Conservation (phyloP, 2,888 invertebrate genomes). For the Melolontha melolontha region DNA sequence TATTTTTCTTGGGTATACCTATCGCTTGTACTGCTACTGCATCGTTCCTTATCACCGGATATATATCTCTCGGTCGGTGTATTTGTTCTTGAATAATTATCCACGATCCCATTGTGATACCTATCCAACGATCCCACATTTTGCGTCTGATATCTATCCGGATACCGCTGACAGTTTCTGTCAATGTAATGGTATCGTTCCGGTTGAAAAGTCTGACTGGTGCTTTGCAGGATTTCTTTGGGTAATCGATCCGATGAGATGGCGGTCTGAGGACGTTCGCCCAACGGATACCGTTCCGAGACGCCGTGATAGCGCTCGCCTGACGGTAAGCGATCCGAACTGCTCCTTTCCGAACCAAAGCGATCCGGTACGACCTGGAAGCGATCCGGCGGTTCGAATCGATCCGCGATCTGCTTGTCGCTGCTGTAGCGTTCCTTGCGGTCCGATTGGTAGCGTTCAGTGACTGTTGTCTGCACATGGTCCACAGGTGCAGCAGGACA, state of each 20-base stretch:
- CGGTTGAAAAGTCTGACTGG: conserved; percentile 49
- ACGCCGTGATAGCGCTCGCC: conserved; percentile 62
- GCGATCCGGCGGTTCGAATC: conserved; percentile 50
- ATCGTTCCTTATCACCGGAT: conserved; percentile 58
- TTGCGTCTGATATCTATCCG: conserved; percentile 50
- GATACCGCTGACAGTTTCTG: conserved; percentile 50
- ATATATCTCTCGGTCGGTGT: conserved; percentile 60
- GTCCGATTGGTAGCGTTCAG: conserved; percentile 50
- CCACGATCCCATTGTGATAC: conserved; percentile 55
- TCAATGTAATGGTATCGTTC: conserved; percentile 55
- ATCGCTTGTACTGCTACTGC: conserved; percentile 56
- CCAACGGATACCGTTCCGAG: conserved; percentile 63
- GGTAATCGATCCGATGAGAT: conserved; percentile 61
- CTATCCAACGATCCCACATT: conserved; percentile 60
- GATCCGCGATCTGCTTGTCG: conserved; percentile 45
- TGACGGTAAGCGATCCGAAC: conserved; percentile 61
- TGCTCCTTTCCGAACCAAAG: conserved; percentile 60
- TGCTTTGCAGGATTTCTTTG: conserved; percentile 40
- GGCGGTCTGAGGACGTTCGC: conserved; percentile 65
- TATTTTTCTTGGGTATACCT: conserved; percentile 41
- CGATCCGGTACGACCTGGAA: conserved; percentile 51
- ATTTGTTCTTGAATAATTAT: conserved; percentile 60
- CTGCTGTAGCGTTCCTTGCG: conserved; percentile 45
- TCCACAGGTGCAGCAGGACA: conserved; percentile 54
- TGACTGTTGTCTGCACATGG: conserved; percentile 51